These are phyloP conservation scores for Lates calcarifer DNA, from an alignment of 2,113 vertebrate species.

Conservation along the genomic window DNA sequence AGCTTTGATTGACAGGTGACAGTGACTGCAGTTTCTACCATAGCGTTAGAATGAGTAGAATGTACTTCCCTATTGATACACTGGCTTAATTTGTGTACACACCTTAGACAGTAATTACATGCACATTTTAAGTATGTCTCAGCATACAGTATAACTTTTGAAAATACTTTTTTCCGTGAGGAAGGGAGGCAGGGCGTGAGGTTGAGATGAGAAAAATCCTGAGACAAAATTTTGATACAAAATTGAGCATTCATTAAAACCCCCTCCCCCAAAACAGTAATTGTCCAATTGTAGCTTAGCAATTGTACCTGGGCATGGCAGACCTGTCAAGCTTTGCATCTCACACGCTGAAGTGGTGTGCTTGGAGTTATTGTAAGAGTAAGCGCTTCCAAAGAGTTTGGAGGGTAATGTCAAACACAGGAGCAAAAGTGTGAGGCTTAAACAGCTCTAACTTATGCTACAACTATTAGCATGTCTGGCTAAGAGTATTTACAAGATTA, in stretches of 20 bases:
- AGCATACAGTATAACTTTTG: constrained; percentile 10
- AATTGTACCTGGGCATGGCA: background rate
- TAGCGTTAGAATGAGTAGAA: constrained; percentile 78
- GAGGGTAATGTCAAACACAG: background rate
- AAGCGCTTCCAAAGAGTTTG: constrained; percentile 1
- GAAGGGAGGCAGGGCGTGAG: background rate
- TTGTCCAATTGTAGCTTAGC: background rate
- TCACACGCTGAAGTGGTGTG: background rate
- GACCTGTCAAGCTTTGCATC: constrained; percentile 24
- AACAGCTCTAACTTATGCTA: background rate
- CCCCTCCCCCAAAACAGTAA: background rate
- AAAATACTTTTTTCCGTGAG: background rate
- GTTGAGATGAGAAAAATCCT: background rate
- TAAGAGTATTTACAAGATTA: background rate
- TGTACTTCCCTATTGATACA: constrained; percentile 58
- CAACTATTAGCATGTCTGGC: constrained; percentile 3
- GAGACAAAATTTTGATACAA: constrained; percentile 13
- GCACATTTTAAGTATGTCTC: constrained; percentile 30
- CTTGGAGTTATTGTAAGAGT: background rate
- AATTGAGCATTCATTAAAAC: constrained; percentile 9
- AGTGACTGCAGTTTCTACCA: constrained; percentile 80
- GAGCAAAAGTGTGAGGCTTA: background rate
- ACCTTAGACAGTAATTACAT: constrained; percentile 19
- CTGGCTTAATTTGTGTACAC: constrained; percentile 45
- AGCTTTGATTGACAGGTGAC: constrained; percentile 80